Conservation (phyloP, 2,888 invertebrate genomes). For the Thysanoteuthis rhombus region DNA sequence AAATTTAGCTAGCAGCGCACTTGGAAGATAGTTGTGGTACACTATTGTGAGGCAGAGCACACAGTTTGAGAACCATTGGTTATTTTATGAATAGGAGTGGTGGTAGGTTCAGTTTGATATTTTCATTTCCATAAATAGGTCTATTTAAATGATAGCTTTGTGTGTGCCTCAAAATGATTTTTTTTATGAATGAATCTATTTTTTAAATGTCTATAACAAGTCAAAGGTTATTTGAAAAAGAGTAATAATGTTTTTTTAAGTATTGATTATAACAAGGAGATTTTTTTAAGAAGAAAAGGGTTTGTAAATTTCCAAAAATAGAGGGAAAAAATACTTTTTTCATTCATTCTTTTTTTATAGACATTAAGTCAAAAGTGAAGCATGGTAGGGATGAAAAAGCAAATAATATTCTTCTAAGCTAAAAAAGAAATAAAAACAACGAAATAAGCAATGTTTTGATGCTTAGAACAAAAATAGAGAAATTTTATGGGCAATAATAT, state of each 20-base stretch:
- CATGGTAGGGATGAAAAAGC: background rate
- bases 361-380: background rate
- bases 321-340: background rate
- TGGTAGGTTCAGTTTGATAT: too few species aligned
- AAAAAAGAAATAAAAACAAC: background rate
- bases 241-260: background rate
- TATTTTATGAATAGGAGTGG: too few species aligned
- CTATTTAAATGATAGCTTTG: background rate
- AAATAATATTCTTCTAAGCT: background rate
- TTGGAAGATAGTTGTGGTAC: too few species aligned
- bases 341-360: background rate
- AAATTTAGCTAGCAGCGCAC: too few species aligned
- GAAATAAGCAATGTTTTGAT: background rate
- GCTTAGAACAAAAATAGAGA: background rate
- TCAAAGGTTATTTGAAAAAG: constrained; percentile 12
- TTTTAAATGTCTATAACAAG: background rate
- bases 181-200: background rate
- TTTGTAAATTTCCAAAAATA: background rate
- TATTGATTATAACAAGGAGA: background rate
- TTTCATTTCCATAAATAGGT: background rate
- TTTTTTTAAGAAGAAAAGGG: background rate
- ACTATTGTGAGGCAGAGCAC: too few species aligned
- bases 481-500: background rate
- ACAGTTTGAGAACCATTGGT: too few species aligned
- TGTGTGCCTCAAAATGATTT: background rate